These are phyloP conservation scores for Ascidia mentula DNA, from an alignment of 23 tunicate species.

Conservation along the genomic window DNA sequence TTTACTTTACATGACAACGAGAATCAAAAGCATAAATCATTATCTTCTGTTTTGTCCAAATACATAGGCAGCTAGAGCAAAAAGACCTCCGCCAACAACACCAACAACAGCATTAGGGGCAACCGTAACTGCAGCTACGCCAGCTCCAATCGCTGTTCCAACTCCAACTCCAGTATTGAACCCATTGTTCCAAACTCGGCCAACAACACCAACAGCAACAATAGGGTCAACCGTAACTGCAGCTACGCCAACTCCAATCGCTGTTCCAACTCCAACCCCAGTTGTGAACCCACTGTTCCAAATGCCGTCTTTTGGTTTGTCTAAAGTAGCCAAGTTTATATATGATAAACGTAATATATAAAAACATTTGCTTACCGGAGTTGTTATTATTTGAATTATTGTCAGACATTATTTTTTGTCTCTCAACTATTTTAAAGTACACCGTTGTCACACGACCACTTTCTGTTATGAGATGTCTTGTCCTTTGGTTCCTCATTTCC, in stretches of 20 bases:
- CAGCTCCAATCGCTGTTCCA: background rate
- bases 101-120: background rate
- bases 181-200: background rate
- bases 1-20: background rate
- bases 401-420: no score
- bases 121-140: background rate
- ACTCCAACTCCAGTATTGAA: background rate
- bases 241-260: background rate
- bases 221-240: background rate
- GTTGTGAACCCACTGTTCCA: background rate
- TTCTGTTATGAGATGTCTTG: no score
- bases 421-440: no score
- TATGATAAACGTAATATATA: no score
- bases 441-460: no score
- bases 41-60: background rate
- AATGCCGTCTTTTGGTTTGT: no score
- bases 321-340: no score
- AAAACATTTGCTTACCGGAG: no score
- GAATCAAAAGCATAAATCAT: background rate
- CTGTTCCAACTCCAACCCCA: background rate
- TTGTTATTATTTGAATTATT: no score
- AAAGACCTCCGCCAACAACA: background rate
- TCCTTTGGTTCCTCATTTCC: no score
- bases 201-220: background rate
- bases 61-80: background rate